Evolutionary conservation across 2,797 vertebrate species (phyloP), one percentile per base, ranked within the genome.

Genomic region (Smutsia temminckii): DNA sequence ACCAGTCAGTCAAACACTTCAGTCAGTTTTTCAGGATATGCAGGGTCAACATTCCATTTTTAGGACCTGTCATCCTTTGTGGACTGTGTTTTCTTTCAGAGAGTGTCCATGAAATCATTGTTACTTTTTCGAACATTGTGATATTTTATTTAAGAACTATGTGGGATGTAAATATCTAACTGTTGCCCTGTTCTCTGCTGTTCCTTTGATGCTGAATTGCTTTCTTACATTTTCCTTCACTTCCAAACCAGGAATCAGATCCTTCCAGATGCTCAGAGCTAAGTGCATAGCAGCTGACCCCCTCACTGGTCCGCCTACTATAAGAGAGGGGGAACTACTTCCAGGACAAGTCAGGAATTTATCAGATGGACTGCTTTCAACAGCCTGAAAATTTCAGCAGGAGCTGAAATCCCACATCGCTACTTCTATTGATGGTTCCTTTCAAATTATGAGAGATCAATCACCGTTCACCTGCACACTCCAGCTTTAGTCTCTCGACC

Each of bases 381-480:
- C 29, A 61, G 29, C 40, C 57, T 46, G 37, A 71, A 80, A 42
- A 16, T 63, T 74, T 16, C 66, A 77, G 27, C 17, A 49, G 66
- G 7, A 86, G 77, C 46, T 40, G 25, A 69, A 78, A 55, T 37
- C 11, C 29, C 78, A 53, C 10, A 20, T 64, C 51, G 27, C 40
- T n/a, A 16, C 27, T 37, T 74, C 37, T n/a, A 12, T 0, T 20
- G 32, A 72, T 7, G 42, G 8, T 23, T 34, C 64, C 53, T 61
- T 97, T 94, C 55, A 71, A 78, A 68, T 61, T 42, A 77, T 51
- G 46, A 3, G 21, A 87, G 83, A 69, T 74, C 59, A 69, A 78
- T 61, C 20, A 32, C 11, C 42, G 9, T 93, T 53, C 11, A 40
- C 46, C 64, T 46, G 13, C n/a, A 34, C 11, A 13, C 1, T 20